Base-by-base conservation (phyloP, 2,113 vertebrate species). In the Heterocephalus glaber region DNA sequence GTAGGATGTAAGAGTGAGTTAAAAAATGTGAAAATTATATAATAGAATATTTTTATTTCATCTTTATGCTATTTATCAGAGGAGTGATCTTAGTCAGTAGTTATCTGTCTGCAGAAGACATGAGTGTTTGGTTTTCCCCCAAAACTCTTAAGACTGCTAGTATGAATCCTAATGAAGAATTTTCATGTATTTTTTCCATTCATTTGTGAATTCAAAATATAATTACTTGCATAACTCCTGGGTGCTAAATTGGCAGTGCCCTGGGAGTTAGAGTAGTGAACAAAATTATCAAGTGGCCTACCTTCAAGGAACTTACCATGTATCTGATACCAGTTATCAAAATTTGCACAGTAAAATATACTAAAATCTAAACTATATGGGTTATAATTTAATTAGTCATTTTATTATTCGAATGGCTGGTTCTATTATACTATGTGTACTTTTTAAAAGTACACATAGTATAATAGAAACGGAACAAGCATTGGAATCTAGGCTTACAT, bases 311-410 rank as follows among this genome's bases (percentile, higher is more conserved):
- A 35, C 7, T 95, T 70, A 54, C 0, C 56, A 17, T 60, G 4
- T n/a, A 41, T 83, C 87, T 33, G 2, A 52, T 72, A 56, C 66
- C n/a, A 82, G 7, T 58, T 94, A 79, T 89, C 47, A 86, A 33
- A 82, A 33, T n/a, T 12, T 82, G 10, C 74, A n/a, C 9, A 86
- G 60, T 58, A 60, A 95, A 90, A 74, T 47, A 79, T 13, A 38
- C 33, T 72, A 44, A 92, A 89, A 79, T 65, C 2, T 65, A 89
- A 86, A 33, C 20, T 77, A 54, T 82, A 77, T 76, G 30, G 28
- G 14, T 30, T 91, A 24, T 68, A 83, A 66, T 85, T 95, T 95
- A 84, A 65, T 94, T 80, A 68, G 24, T 82, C 30, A 72, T 88
- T 95, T 61, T 56, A 76, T 92, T 26, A 92, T 77, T 89, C 54